Percentiles rank a stretch among this genome's conserved stretches.
Evolutionary conservation across 2,797 vertebrate genomes (phyloP).

Genomic region (Anisognathus igniventris): DNA sequence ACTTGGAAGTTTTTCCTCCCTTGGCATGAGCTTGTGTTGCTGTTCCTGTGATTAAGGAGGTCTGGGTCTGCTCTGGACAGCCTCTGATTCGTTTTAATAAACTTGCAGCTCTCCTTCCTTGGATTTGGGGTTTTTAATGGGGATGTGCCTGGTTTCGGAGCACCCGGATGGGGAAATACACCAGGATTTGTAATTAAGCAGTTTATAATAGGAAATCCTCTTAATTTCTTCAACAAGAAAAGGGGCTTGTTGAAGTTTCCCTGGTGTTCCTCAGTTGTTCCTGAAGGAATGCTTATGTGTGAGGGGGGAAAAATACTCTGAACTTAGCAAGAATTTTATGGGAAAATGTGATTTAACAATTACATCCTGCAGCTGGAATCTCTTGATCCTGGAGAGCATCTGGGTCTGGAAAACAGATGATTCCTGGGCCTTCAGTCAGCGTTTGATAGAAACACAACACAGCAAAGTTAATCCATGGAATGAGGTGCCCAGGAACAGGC

Average conservation of each 20-base stretch:
- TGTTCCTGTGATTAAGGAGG: not conserved
- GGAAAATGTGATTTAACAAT: not conserved
- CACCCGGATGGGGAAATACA: rapidly evolving
- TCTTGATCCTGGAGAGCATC: not conserved
- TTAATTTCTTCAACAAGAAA: not conserved
- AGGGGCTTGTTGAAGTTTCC: not conserved
- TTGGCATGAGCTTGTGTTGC: not conserved
- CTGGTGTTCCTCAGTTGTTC: not conserved
- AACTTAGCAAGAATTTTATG: not conserved
- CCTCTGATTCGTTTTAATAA: slow-evolving; percentile 27
- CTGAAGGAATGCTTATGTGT: not conserved
- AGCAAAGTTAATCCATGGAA: not conserved
- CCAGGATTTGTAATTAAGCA: not conserved
- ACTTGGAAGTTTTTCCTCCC: not conserved
- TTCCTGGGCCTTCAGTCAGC: too few species aligned
- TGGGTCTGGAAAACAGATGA: not conserved
- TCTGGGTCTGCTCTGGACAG: not conserved
- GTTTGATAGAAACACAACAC: not conserved
- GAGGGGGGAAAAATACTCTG: rapidly evolving
- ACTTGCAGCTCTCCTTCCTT: not conserved
- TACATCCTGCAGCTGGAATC: not conserved
- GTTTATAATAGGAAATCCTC: not conserved
- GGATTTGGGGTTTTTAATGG: not conserved
- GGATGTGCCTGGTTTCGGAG: not conserved
- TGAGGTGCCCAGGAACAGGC: not conserved